Conservation (phyloP, 37 sponge, comb jelly and placozoan species). For the Mnemiopsis leidyi region DNA sequence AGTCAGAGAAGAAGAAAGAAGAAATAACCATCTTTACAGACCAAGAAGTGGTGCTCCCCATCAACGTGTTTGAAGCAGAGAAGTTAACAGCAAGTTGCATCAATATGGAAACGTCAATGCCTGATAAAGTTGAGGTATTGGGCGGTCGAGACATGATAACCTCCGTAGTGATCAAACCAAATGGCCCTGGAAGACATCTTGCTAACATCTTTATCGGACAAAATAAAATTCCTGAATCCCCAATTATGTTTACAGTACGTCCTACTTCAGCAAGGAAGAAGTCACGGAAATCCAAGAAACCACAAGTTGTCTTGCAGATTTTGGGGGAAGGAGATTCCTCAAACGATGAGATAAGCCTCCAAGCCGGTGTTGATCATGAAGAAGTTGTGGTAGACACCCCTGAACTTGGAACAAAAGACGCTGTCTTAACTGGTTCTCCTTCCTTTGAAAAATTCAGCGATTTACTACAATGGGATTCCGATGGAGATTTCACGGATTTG, state of each 20-base stretch:
- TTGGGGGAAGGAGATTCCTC: not conserved
- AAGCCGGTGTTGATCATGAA: not conserved
- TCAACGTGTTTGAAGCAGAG: not conserved
- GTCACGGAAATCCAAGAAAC: not conserved
- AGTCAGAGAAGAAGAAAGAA: not conserved
- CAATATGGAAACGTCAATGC: not conserved
- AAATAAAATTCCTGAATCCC: not conserved
- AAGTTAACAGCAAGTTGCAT: not conserved
- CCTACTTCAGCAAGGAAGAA: slow-evolving; percentile 18
- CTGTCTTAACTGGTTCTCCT: not conserved
- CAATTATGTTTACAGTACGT: not conserved
- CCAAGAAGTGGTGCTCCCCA: not conserved
- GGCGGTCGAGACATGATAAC: not conserved
- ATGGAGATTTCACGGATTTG: not conserved
- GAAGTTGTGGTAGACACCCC: not conserved
- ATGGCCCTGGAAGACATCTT: not conserved
- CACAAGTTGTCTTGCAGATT: not conserved
- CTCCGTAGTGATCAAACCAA: not conserved
- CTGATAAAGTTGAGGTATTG: not conserved
- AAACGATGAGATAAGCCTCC: not conserved
- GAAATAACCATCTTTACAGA: not conserved
- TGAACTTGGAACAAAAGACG: not conserved
- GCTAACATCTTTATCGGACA: not conserved
- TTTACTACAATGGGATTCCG: not conserved
- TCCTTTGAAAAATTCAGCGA: not conserved